Evolutionary conservation across 2,888 invertebrate genomes (phyloP), one percentile per base, ranked within the genome.

Genomic region (Cepaea hortensis): DNA sequence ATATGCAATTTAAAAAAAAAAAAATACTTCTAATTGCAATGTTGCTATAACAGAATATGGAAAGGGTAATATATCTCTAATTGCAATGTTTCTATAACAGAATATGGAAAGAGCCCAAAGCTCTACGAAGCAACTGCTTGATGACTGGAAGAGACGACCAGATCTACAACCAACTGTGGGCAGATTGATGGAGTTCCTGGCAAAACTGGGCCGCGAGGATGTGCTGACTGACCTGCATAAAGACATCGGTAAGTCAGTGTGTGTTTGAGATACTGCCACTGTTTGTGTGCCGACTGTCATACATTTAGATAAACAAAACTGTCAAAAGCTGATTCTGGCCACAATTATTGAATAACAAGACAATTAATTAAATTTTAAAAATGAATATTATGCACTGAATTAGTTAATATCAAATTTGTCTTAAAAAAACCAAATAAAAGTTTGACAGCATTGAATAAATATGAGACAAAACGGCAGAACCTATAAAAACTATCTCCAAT

Each of bases 111-210:
- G 88, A 77, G 89, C 90, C 46, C 89, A 88, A 73, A 90, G 90
- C 88, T 92, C 92, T 9, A 91, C 91, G 13, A 87, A 90, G 23
- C 89, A 89, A 62, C 68, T 92, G 3, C 75, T 93, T 11, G 70
- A 88, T 13, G 91, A 91, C 68, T 93, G 92, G 92, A 89, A 88
- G 11, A 75, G 70, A 46, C 73, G 90, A 20, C 83, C 88, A 62
- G 90, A 90, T 55, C 81, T 91, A 20, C 46, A 89, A 6, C 91
- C 92, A 9, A 91, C 91, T 15, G 87, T 93, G 48, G 91, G 91
- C 3, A 88, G 88, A 11, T 87, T 93, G 13, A 90, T 91, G 87
- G 86, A 90, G n/a, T 89, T 88, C 83, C 77, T 93, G 18, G 65
- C 86, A 20, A 62, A 88, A 65, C 84, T 93, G 77, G 90, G 90